Evolutionary conservation across 2,113 vertebrate species (phyloP).

Genomic region (Hymenochirus boettgeri): DNA sequence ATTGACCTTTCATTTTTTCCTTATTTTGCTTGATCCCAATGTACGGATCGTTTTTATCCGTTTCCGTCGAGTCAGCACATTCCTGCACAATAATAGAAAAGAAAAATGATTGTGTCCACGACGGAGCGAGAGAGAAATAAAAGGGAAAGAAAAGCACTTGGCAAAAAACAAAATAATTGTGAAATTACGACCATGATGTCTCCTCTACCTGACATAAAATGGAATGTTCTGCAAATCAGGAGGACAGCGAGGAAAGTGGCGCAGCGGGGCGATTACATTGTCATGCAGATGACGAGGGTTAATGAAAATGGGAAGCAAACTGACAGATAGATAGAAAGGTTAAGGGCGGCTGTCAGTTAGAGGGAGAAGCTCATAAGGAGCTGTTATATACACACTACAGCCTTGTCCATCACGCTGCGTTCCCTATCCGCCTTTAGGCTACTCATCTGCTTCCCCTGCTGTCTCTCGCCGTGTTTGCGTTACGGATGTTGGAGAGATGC

Average conservation of each 20-base stretch:
- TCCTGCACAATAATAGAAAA: not conserved
- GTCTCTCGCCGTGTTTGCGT: not conserved
- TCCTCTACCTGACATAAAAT: not conserved
- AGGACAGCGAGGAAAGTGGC: not conserved
- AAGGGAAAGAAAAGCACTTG: no score
- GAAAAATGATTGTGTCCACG: not conserved
- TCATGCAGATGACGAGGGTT: slow-evolving; percentile 26
- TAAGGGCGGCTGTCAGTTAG: slow-evolving; percentile 25
- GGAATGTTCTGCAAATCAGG: not conserved
- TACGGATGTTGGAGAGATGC: not conserved
- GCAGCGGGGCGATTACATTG: not conserved
- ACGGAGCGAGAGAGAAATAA: not conserved
- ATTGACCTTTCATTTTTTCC: not conserved
- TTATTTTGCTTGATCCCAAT: not conserved
- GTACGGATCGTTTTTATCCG: no score
- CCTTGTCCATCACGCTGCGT: slow-evolving; percentile 2
- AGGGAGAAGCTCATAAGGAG: slow-evolving; percentile 9
- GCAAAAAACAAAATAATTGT: not conserved
- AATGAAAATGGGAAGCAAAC: slow-evolving; percentile 19
- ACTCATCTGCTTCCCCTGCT: not conserved
- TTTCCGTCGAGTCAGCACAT: no score
- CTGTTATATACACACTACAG: slow-evolving; percentile 10
- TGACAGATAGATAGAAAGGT: slow-evolving; percentile 28
- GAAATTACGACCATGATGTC: not conserved
- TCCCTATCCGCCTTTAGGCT: not conserved